A percentile compares a stretch with the other conserved stretches of the same genome.
These are phyloP conservation scores for Oenanthe melanoleuca DNA, from an alignment of 2,113 vertebrate genomes.

Conservation along the genomic window DNA sequence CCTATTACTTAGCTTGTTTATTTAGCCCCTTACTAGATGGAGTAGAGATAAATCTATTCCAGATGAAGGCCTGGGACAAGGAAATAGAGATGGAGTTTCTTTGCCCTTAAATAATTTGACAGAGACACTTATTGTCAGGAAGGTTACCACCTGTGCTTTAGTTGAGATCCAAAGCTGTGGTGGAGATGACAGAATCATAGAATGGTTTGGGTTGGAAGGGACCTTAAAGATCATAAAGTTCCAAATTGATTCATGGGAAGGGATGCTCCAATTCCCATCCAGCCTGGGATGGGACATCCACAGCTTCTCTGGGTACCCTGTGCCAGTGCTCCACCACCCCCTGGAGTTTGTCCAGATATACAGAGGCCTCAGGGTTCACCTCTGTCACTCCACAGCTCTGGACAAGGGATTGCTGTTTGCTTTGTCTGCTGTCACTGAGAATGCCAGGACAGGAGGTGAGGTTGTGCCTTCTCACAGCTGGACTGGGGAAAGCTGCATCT, in stretches of 20 bases:
- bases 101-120: neutral
- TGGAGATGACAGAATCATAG: neutral
- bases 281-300: neutral
- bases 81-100: neutral
- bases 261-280: rapidly evolving
- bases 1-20: neutral
- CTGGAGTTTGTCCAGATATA: neutral
- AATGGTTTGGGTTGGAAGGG: neutral
- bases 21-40: neutral
- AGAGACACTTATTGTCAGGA: neutral
- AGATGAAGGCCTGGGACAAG: neutral
- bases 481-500: neutral
- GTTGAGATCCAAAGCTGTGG: neutral
- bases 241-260: neutral
- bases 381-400: neutral
- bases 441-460: neutral
- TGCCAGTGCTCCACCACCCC: neutral
- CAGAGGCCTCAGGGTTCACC: rapidly evolving
- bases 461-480: neutral
- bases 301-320: neutral
- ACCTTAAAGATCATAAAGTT: neutral
- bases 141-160: neutral
- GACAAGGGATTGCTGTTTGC: neutral
- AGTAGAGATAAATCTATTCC: neutral
- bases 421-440: neutral